Base-by-base conservation (phyloP, 2,113 vertebrate genomes). In the Castor canadensis region DNA sequence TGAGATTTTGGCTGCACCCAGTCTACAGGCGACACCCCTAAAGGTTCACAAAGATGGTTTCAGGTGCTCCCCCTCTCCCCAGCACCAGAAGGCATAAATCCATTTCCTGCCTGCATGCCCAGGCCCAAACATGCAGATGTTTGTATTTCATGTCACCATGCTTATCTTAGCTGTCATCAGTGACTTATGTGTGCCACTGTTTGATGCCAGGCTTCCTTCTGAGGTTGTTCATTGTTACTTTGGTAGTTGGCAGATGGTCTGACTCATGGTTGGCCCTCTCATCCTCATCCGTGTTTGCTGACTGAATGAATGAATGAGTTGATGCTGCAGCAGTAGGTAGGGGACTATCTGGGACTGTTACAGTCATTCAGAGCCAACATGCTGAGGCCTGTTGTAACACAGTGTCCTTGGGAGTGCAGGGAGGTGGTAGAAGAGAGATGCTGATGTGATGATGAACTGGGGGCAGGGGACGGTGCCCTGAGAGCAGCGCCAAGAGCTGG, bases 101-200 rank as follows among this genome's bases (percentile, higher is more conserved):
- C 1, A 0, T 9, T 10, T 43, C 17, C 38, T 16, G 11, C 49
- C 6, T 0, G 10, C 19, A 0, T 3, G 3, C 16, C 20, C 40
- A 13, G 1, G 1, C 1, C 15, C 9, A 4, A 0, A 1, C 1
- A 40, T 1, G 7, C 9, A 60, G 38, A 5, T 1, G 1, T 26
- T 45, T 43, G 32, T 35, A 1, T 11, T 16, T 35, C 9, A 0
- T 0, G 22, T 7, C 56, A 8, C 0, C 3, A 20, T 13, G 9
- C 17, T 1, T 52, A 1, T 6, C 73, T 19, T 62, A 9, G 11
- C 22, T 8, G 6, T 0, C 24, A 2, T 11, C 12, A 0, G 16
- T 16, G 2, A 10, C 5, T 67, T 12, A 5, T 0, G 11, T 15
- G 26, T 76, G 35, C 3, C 0, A 0, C 56, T 6, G 6, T 3